Evolutionary conservation across 1,140 invertebrate genomes (phyloP), one percentile per base, ranked within the genome.

Genomic region (Ruditapes philippinarum): DNA sequence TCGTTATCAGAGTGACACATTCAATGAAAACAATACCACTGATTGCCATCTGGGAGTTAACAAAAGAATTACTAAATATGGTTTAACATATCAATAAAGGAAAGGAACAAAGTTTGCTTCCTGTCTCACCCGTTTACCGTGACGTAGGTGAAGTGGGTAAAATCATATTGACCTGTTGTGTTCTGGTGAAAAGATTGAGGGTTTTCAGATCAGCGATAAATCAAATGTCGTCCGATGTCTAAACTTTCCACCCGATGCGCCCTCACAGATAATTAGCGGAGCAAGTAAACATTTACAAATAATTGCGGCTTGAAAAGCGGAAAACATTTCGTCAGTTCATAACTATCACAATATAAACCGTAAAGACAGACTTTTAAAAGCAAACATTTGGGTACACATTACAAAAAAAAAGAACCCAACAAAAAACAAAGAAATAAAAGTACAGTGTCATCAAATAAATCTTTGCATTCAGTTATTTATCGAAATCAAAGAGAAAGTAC

Each of bases 21-120:
- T 62, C 57, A 62, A 62, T 62, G 57, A 62, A 62, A 62, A 62
- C 57, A 62, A 62, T n/a, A 62, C 25, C 57, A 62, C 25, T 62
- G 57, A 62, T 62, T 62, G n/a, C 57, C 57, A 62, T 62, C 57
- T 62, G 25, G 28, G 22, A 62, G n/a, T n/a, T 62, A 62, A 62
- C 57, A 62, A 62, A 62, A 62, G 57, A 25, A 1, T 28, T 9
- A 28, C 22, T 14, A 62, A 62, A 62, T 62, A 28, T 28, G 57
- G 5, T 62, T 62, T 0, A 62, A 62, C 9, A 7, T 11, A 28
- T n/a, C 22, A 28, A n/a, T 62, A 62, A 62, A 62, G 57, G 57
- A 62, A 62, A 62, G 57, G 57, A 62, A 62, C 57, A 62, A 28
- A 25, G n/a, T 28, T 62, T 28, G 57, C 25, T 62, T 62, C 57